Percentiles rank a stretch among this genome's conserved stretches.
Conservation (phyloP, 2,888 invertebrate genomes). For the Campoletis raptor region DNA sequence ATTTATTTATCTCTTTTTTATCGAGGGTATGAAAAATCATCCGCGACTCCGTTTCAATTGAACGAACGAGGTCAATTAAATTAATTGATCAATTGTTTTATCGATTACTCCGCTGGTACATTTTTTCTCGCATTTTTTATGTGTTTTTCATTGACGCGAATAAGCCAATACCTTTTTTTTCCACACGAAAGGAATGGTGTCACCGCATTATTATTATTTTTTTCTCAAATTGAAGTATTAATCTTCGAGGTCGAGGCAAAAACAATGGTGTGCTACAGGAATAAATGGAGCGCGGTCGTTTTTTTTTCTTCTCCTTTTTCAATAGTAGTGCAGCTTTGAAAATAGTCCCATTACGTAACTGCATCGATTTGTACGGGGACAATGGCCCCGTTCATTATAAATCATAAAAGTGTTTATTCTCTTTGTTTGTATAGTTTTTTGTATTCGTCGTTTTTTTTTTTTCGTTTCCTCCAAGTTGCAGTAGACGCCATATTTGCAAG, state of each 20-base stretch:
- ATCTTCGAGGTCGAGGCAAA: background rate
- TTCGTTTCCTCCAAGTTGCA: background rate
- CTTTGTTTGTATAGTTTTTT: background rate
- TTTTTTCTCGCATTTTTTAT: no score
- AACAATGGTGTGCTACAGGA: background rate
- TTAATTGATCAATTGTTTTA: background rate
- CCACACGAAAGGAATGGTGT: background rate
- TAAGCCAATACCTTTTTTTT: background rate
- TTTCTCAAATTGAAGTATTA: background rate
- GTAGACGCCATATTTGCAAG: constrained; percentile 43
- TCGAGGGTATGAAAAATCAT: background rate
- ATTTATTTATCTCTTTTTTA: background rate
- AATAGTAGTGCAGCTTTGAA: background rate
- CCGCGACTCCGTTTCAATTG: background rate
- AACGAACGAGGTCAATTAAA: background rate
- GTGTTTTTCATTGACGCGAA: background rate
- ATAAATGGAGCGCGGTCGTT: background rate
- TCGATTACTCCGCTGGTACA: no score
- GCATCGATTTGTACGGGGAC: constrained; percentile 9
- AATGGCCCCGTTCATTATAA: constrained; percentile 23
- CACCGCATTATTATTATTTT: background rate
- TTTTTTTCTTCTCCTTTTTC: background rate
- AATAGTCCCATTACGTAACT: background rate
- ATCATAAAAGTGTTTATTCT: constrained; percentile 23
- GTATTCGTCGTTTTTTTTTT: background rate